Evolutionary conservation across 2,113 vertebrate genomes (phyloP).

Genomic region (Naja naja): DNA sequence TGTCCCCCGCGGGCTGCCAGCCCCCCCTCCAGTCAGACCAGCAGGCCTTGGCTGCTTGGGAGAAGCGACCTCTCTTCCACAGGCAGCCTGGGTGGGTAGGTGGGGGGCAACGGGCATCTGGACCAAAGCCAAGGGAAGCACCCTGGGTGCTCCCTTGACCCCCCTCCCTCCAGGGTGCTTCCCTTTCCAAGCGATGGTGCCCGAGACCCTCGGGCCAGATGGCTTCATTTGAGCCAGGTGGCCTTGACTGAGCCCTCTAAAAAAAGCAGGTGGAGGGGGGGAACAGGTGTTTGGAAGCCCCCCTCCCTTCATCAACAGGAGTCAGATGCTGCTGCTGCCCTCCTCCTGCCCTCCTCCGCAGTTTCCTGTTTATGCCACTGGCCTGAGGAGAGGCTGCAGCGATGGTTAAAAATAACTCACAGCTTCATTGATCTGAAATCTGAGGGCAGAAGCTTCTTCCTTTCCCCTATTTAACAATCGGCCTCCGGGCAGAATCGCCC

Average conservation of each 20-base stretch:
- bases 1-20: too few species aligned
- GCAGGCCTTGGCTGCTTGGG: too few species aligned
- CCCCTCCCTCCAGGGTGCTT: not conserved
- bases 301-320: not conserved
- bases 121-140: not conserved
- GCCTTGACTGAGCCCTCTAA: not conserved
- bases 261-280: not conserved
- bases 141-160: not conserved
- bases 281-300: not conserved
- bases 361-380: not conserved
- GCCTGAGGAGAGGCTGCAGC: not conserved
- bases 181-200: not conserved
- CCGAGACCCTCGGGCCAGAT: not conserved
- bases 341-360: too few species aligned
- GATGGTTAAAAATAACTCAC: not conserved
- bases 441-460: not conserved
- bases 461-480: not conserved
- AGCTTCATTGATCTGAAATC: not conserved
- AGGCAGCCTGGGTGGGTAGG: not conserved
- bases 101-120: not conserved
- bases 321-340: too few species aligned
- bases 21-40: too few species aligned
- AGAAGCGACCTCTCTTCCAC: not conserved
- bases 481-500: not conserved
- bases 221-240: not conserved